phyloP scores from a whole-genome alignment of 1,140 invertebrate genomes.

The Drosophila pseudoobscura region DNA sequence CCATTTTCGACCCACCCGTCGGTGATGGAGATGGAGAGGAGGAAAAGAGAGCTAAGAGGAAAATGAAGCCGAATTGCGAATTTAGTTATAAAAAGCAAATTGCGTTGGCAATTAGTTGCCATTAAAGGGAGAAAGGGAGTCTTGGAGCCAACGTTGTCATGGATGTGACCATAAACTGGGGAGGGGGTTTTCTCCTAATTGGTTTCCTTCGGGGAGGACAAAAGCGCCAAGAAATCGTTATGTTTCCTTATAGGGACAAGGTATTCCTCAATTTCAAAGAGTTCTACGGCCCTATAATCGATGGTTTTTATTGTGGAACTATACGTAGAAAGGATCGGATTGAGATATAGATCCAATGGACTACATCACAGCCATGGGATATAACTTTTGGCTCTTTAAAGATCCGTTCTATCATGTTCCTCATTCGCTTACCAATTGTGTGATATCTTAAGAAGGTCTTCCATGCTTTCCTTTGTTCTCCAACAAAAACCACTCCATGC shows the following conservation, averaged over 20 bases:
- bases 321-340: too few relatives aligned
- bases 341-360: too few relatives aligned
- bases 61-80: constrained; percentile 51
- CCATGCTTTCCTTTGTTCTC: not conserved
- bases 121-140: constrained; percentile 54
- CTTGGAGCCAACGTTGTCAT: constrained; percentile 47
- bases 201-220: not conserved
- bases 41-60: constrained; percentile 5
- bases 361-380: too few relatives aligned
- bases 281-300: too few relatives aligned
- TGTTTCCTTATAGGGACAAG: too few relatives aligned
- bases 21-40: constrained; percentile 15
- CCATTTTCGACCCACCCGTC: constrained; percentile 65
- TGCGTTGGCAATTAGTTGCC: constrained; percentile 76
- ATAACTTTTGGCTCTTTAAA: too few relatives aligned
- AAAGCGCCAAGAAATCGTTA: too few relatives aligned
- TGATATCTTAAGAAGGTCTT: too few relatives aligned
- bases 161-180: constrained; percentile 59
- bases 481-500: not conserved
- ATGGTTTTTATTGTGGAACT: too few relatives aligned
- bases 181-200: constrained; percentile 10
- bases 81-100: constrained; percentile 80
- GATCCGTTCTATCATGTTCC: too few relatives aligned
- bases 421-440: too few relatives aligned
- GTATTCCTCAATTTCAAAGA: too few relatives aligned